Evolutionary conservation across 2,797 vertebrate species (phyloP).

Genomic region (Microtus californicus): DNA sequence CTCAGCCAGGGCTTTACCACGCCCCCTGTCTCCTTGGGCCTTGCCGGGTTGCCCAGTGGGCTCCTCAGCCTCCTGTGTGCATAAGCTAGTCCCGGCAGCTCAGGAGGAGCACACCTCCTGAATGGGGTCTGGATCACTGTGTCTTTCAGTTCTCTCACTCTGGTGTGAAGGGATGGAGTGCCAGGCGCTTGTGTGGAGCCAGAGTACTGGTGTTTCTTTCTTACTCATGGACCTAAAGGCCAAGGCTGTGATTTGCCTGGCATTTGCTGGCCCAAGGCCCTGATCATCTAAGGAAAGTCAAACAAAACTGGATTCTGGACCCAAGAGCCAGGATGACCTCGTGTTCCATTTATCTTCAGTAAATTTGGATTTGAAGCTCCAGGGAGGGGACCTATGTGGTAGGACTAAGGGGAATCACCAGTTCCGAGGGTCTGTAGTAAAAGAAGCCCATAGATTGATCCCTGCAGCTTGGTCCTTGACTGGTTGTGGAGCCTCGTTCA

Average conservation of each 20-base stretch:
- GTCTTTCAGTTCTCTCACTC: background rate
- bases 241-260: background rate
- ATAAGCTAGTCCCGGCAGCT: background rate
- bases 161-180: background rate
- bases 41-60: too few relatives aligned
- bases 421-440: background rate
- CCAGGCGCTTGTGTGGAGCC: background rate
- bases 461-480: background rate
- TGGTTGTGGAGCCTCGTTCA: background rate
- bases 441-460: background rate
- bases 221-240: background rate
- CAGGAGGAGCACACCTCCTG: background rate
- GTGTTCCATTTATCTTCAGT: background rate
- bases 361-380: conserved; percentile 5
- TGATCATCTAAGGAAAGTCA: background rate
- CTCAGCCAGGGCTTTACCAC: background rate
- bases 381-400: background rate
- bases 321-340: background rate
- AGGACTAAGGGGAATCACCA: background rate
- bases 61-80: background rate
- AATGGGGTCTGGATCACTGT: too few relatives aligned
- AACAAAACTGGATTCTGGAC: background rate
- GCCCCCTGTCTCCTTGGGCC: too few relatives aligned
- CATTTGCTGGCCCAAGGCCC: background rate
- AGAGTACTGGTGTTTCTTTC: background rate